Conservation (phyloP, 2,797 vertebrate genomes). For the Paramormyrops hopkinsi region DNA sequence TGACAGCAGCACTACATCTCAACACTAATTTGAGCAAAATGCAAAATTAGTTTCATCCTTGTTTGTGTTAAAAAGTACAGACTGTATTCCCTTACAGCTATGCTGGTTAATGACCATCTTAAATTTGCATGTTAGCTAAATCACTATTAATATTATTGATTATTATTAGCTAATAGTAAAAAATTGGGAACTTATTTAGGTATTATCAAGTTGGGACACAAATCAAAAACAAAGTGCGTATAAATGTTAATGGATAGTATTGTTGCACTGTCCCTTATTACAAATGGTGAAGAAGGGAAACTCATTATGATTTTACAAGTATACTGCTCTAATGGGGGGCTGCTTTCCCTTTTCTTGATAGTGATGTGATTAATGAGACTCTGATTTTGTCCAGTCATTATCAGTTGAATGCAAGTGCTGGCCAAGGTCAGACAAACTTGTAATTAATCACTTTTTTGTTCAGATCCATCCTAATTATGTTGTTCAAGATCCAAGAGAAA, state of each 20-base stretch:
- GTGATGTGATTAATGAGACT: not conserved
- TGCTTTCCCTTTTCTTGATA: not conserved
- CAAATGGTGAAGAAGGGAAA: not conserved
- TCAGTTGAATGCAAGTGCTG: slow-evolving; percentile 7
- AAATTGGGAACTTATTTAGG: not conserved
- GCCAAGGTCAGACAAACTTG: slow-evolving; percentile 7
- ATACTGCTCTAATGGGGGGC: not conserved
- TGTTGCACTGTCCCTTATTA: not conserved
- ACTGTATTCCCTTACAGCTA: not conserved
- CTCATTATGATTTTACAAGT: not conserved
- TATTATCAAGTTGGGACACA: not conserved
- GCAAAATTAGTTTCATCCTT: not conserved
- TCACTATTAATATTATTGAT: not conserved
- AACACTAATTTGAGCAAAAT: not conserved
- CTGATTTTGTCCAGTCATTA: not conserved
- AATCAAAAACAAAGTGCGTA: not conserved
- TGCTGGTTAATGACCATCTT: not conserved
- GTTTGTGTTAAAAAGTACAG: not conserved
- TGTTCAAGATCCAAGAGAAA: not conserved
- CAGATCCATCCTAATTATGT: not conserved
- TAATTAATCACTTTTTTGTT: slow-evolving; percentile 19
- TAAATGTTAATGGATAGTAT: not conserved
- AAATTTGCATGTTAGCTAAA: not conserved
- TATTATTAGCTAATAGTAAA: not conserved
- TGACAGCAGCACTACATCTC: not conserved